Evolutionary conservation across 2,888 invertebrate genomes (phyloP).

Genomic region (Mycogona germanica): DNA sequence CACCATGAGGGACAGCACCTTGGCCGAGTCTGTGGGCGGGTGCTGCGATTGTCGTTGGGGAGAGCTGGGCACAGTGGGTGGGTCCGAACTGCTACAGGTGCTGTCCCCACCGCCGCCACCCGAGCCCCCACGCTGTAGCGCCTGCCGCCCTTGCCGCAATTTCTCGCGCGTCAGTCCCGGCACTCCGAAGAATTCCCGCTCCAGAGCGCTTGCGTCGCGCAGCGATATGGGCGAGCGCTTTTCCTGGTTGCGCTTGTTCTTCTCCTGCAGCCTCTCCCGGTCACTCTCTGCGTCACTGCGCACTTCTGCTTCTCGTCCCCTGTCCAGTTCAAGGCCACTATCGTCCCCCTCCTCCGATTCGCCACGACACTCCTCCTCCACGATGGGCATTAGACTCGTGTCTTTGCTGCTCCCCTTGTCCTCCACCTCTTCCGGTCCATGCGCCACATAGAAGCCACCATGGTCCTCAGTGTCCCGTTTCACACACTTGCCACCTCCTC

Average conservation of each 20-base stretch:
- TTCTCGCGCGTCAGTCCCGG: not conserved
- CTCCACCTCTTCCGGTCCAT: not conserved
- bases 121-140: conserved; percentile 4
- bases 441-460: no score
- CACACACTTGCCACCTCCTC: not conserved
- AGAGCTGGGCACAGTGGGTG: conserved; percentile 14
- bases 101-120: conserved; percentile 13
- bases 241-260: conserved; percentile 2
- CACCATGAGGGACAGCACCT: conserved; percentile 6
- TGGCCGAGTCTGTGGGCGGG: not conserved
- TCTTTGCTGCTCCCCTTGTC: not conserved
- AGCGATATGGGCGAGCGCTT: not conserved
- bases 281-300: conserved; percentile 13
- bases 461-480: not conserved
- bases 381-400: conserved; percentile 6
- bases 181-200: conserved; percentile 1
- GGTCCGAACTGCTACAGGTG: conserved; percentile 14
- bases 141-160: not conserved
- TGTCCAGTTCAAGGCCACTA: conserved; percentile 13
- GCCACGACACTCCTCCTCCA: conserved; percentile 2
- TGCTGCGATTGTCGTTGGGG: conserved; percentile 5
- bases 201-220: not conserved
- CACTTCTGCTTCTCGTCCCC: conserved; percentile 6
- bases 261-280: conserved; percentile 4
- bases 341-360: conserved; percentile 14